Evolutionary conservation across 2,797 vertebrate species (phyloP), one percentile per base, ranked within the genome.

Genomic region (Schizopygopsis malacanthus): DNA sequence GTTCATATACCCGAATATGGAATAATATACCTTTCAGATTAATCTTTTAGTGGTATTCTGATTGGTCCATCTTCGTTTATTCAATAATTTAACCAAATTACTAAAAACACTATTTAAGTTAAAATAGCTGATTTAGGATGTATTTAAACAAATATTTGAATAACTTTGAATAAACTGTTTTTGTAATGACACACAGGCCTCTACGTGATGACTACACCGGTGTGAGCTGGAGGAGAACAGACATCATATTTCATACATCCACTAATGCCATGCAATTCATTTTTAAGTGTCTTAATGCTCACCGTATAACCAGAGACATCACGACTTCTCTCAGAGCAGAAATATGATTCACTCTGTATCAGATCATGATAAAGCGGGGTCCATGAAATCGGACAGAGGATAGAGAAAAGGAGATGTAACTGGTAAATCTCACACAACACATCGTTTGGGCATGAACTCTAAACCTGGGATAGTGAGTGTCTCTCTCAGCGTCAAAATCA

Each of bases 371-470:
- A 73, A 79, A 71, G 43, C 3, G 11, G 43, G 61, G 89, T 90
- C 80, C 80, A 56, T 61, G 59, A 69, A 87, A 84, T 56, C 59
- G 84, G 85, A 91, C 90, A 88, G 81, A 70, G 85, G 86, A 43
- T 33, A 81, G 75, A 82, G 56, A 84, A 88, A 85, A 72, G 39
- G 52, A 87, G 91, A 87, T 83, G 85, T 63, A 87, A 92, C 90
- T 92, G 89, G 89, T 81, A 81, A 81, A 91, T 90, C 84, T 93
- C 90, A 93, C 70, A 85, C 84, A 50, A 90, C 63, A 61, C 85
- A 72, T 77, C 85, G 52, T 90, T 79, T 20, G 71, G 72, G 79
- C 87, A 90, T 86, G 80, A 89, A 88, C 86, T 85, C 88, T 80
- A 86, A 91, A 93, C 89, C 82, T 28, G 28, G 28, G 28, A 28